Evolutionary conservation across 2,797 vertebrate genomes (phyloP).

Genomic region (Myotis planiceps): DNA sequence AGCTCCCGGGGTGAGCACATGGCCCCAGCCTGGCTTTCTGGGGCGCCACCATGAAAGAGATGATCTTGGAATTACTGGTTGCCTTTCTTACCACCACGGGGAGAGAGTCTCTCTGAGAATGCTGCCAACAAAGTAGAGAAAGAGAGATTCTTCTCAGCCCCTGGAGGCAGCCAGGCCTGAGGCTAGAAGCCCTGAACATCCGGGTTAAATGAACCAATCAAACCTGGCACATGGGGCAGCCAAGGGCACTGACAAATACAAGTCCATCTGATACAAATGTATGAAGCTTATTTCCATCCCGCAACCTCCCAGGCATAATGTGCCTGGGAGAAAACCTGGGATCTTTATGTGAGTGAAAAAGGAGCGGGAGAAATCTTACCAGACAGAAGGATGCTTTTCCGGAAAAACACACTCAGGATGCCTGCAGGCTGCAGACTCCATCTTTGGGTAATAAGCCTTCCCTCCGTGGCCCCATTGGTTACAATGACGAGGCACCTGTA

Average conservation of each 20-base stretch:
- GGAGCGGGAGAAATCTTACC: not conserved
- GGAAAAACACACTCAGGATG: not conserved
- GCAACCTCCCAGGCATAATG: not conserved
- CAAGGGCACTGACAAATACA: not conserved
- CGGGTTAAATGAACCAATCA: not conserved
- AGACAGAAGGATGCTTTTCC: not conserved
- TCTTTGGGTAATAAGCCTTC: too few species aligned
- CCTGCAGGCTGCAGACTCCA: not conserved
- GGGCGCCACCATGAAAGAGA: not conserved
- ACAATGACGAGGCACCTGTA: not conserved
- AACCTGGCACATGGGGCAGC: not conserved
- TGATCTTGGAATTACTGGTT: not conserved
- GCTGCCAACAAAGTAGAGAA: not conserved
- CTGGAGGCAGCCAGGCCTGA: not conserved
- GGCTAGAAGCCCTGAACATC: not conserved
- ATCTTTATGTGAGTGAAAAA: not conserved
- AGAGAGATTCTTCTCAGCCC: not conserved
- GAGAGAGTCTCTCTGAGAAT: not conserved
- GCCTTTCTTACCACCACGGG: not conserved
- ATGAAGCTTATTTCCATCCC: not conserved
- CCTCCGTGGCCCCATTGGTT: rapidly evolving
- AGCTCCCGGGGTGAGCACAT: not conserved
- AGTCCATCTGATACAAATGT: not conserved
- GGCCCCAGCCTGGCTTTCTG: not conserved
- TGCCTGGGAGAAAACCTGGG: not conserved